Conservation (phyloP, 1,140 invertebrate species). For the Steinernema khuongi region DNA sequence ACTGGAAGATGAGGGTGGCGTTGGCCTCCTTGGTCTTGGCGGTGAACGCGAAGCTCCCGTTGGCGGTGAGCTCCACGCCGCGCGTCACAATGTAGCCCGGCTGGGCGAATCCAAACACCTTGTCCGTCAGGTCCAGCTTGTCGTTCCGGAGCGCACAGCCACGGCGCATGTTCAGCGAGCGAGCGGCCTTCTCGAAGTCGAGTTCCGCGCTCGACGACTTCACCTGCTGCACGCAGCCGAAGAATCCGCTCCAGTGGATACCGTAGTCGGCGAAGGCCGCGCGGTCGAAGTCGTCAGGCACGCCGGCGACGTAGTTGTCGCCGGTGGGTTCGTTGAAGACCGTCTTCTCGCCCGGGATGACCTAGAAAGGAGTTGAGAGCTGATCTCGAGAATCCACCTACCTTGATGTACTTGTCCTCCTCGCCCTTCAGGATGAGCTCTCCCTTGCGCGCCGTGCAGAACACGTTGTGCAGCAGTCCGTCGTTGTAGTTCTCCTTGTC, state of each 20-base stretch:
- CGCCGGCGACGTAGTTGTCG: slow-evolving; percentile 54
- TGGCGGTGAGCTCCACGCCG: slow-evolving; percentile 29
- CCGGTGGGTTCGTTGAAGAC: slow-evolving; percentile 46
- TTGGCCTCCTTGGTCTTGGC: slow-evolving; percentile 52
- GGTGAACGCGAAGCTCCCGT: slow-evolving; percentile 48
- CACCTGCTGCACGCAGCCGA: slow-evolving; percentile 56
- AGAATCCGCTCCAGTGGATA: slow-evolving; percentile 54
- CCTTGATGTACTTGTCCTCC: not conserved
- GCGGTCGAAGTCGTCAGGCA: slow-evolving; percentile 46
- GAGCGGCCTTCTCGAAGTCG: slow-evolving; percentile 52
- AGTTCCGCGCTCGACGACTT: slow-evolving; percentile 52
- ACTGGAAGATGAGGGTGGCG: slow-evolving; percentile 51
- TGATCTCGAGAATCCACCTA: too few relatives aligned
- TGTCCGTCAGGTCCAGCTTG: slow-evolving; percentile 40
- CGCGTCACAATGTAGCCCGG: slow-evolving; percentile 45
- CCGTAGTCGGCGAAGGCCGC: slow-evolving; percentile 34
- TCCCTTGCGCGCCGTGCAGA: slow-evolving; percentile 12
- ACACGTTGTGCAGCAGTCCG: slow-evolving; percentile 42
- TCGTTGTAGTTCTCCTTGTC: slow-evolving; percentile 44
- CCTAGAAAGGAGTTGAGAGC: slow-evolving; percentile 7
- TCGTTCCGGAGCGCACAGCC: slow-evolving; percentile 48
- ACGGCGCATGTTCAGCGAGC: slow-evolving; percentile 47
- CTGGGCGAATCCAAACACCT: slow-evolving; percentile 47
- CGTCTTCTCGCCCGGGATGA: slow-evolving; percentile 35
- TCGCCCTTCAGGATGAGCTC: slow-evolving; percentile 9